These are phyloP conservation scores for Mechanitis mazaeus DNA, from an alignment of 2,888 invertebrate genomes.

Conservation along the genomic window DNA sequence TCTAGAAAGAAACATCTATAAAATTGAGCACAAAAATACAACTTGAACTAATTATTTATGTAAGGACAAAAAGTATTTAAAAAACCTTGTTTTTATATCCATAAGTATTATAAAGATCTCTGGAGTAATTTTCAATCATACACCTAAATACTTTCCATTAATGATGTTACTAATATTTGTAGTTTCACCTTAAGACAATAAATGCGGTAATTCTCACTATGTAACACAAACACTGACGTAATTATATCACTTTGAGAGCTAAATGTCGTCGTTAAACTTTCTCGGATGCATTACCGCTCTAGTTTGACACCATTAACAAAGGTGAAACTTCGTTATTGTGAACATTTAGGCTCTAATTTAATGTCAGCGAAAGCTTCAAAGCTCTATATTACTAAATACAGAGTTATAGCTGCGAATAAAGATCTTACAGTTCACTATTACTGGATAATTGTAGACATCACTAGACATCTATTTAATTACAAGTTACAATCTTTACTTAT, in stretches of 20 bases:
- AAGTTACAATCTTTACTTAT: background rate
- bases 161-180: conserved; percentile 1
- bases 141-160: no score
- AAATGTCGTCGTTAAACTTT: conserved; percentile 33
- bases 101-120: no score
- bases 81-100: background rate
- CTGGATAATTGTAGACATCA: no score
- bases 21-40: conserved; percentile 2
- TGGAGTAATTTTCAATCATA: no score
- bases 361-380: conserved; percentile 5
- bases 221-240: conserved; percentile 15
- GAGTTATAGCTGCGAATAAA: background rate
- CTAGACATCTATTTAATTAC: no score
- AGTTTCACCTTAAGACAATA: conserved; percentile 10
- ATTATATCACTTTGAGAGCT: conserved; percentile 25
- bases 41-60: background rate
- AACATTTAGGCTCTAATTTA: conserved; percentile 17
- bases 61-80: background rate
- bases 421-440: background rate
- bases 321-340: conserved; percentile 31
- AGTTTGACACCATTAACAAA: conserved; percentile 32
- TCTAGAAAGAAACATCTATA: background rate
- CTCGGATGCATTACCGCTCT: conserved; percentile 34
- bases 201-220: conserved; percentile 14
- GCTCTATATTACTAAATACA: background rate